Percentiles rank a stretch among this genome's conserved stretches.
These are phyloP conservation scores for Eueremaeus valkanovi DNA, from an alignment of 2,888 invertebrate genomes.

Conservation along the genomic window DNA sequence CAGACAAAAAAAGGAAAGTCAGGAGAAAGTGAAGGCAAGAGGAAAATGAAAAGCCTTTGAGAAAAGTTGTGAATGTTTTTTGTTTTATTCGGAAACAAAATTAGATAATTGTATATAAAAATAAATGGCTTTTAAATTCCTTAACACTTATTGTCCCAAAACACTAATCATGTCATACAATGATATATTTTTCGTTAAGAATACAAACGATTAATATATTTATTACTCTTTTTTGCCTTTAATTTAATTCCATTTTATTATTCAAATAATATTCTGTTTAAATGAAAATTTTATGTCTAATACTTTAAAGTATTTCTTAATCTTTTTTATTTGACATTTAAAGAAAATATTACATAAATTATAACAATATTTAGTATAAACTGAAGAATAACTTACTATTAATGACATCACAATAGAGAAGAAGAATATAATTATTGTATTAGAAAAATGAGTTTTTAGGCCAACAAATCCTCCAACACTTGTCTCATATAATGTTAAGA, in stretches of 20 bases:
- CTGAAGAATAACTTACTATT: not conserved
- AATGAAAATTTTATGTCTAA: not conserved
- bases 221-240: too few relatives aligned
- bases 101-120: not conserved
- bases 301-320: not conserved
- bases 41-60: not conserved
- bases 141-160: too few relatives aligned
- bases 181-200: too few relatives aligned
- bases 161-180: not conserved
- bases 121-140: not conserved
- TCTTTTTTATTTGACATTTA: too few relatives aligned
- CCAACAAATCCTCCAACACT: not conserved
- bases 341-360: not conserved
- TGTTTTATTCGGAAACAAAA: not conserved
- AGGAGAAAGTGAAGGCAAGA: too few relatives aligned
- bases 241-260: too few relatives aligned
- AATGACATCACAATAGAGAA: not conserved
- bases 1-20: not conserved
- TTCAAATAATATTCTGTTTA: too few relatives aligned
- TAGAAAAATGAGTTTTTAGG: not conserved
- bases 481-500: not conserved
- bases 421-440: too few relatives aligned
- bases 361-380: not conserved
- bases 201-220: too few relatives aligned
- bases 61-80: not conserved